Evolutionary conservation across 2,797 vertebrate species (phyloP).

Genomic region (Rhinoraja longicauda): DNA sequence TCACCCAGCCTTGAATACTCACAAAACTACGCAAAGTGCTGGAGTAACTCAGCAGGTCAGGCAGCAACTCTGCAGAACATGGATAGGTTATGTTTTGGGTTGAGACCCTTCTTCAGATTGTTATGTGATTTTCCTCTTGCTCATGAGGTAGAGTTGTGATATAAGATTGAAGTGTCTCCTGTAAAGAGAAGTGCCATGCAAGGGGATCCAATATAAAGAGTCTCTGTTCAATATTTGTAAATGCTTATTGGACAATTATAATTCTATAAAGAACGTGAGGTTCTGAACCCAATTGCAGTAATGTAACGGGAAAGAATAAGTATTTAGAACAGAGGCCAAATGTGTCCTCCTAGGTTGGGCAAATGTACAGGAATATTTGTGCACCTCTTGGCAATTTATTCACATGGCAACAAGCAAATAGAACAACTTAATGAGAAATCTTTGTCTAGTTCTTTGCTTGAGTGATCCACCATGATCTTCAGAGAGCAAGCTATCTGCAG

Average conservation of each 20-base stretch:
- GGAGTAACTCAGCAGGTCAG: too few relatives aligned
- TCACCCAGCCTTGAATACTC: not conserved
- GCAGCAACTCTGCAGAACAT: too few relatives aligned
- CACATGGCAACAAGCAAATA: not conserved
- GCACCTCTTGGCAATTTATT: not conserved
- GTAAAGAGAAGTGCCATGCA: not conserved
- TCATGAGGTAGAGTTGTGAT: not conserved
- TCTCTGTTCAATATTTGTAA: not conserved
- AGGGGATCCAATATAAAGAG: not conserved
- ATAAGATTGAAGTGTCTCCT: not conserved
- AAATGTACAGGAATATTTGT: not conserved
- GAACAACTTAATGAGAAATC: not conserved
- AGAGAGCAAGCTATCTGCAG: not conserved
- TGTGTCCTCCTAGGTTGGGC: not conserved
- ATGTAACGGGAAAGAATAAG: not conserved
- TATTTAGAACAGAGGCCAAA: not conserved
- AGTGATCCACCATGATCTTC: not conserved
- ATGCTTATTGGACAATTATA: not conserved
- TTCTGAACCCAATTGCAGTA: not conserved
- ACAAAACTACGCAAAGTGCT: not conserved
- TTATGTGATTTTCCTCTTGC: not conserved
- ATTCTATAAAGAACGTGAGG: not conserved
- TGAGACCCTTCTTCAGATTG: not conserved
- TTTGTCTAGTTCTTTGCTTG: not conserved
- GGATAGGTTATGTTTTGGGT: too few relatives aligned